Conservation (phyloP, 2,113 vertebrate species). For the Gasterosteus nipponicus region DNA sequence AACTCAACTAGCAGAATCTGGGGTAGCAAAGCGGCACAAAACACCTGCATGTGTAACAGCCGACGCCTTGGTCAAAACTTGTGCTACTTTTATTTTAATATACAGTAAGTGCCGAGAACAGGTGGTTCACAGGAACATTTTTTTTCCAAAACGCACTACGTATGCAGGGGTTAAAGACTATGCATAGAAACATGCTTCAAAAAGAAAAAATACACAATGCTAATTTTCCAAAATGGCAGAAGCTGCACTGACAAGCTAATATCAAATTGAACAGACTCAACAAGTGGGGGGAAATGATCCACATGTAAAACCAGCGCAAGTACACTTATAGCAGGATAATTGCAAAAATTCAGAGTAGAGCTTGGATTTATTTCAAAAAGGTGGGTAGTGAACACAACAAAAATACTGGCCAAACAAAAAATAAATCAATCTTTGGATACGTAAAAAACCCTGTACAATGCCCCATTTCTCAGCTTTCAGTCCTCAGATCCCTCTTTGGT, state of each 20-base stretch:
- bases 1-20: constrained; percentile 25
- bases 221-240: constrained; percentile 62
- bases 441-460: constrained; percentile 83
- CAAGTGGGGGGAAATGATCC: constrained; percentile 72
- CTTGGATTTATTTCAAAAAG: constrained; percentile 75
- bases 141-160: constrained; percentile 60
- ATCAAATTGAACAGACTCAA: constrained; percentile 83
- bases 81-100: constrained; percentile 59
- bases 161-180: constrained; percentile 61
- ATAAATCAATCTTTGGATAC: constrained; percentile 91
- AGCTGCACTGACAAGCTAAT: constrained; percentile 73
- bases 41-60: constrained; percentile 57
- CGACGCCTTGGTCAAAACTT: constrained; percentile 42
- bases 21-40: constrained; percentile 61
- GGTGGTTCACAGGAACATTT: constrained; percentile 56
- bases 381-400: constrained; percentile 79
- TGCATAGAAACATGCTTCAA: constrained; percentile 78
- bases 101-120: constrained; percentile 65
- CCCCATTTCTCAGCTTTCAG: constrained; percentile 74
- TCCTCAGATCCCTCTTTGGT: constrained; percentile 89
- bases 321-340: constrained; percentile 80
- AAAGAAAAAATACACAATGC: constrained; percentile 59
- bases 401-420: constrained; percentile 78
- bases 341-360: constrained; percentile 78
- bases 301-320: constrained; percentile 85